Percentiles rank a stretch among this genome's conserved stretches.
phyloP scores from a whole-genome alignment of 2,113 vertebrate genomes.

The Nothoprocta pentlandii region DNA sequence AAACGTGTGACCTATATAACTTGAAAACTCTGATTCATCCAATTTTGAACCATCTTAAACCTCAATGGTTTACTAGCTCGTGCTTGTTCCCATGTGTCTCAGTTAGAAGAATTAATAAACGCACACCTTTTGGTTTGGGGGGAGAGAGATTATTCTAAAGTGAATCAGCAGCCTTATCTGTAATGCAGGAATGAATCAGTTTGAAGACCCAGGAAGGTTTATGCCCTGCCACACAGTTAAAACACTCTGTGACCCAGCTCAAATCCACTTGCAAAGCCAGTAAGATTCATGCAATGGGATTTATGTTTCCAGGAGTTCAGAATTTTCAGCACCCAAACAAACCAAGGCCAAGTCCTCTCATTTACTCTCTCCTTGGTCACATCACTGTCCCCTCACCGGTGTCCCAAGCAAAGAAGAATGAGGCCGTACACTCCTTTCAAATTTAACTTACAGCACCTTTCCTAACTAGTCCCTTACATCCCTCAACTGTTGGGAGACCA shows the following conservation, averaged over 20 bases:
- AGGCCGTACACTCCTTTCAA: neutral
- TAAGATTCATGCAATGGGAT: neutral
- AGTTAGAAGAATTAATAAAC: neutral
- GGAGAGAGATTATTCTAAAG: neutral
- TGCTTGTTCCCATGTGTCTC: neutral
- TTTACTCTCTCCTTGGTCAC: neutral
- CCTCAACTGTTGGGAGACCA: neutral
- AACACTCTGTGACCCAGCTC: neutral
- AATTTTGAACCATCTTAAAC: neutral
- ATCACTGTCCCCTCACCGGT: neutral
- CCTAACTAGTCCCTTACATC: neutral
- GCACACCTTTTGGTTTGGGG: neutral
- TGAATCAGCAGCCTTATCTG: neutral
- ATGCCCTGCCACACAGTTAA: neutral
- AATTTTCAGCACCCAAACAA: neutral
- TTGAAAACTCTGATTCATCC: constrained; percentile 20
- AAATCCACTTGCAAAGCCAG: neutral
- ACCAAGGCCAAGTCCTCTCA: neutral
- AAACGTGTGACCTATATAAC: neutral
- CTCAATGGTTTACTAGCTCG: neutral
- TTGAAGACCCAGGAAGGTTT: neutral
- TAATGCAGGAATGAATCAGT: neutral
- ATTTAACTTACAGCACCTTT: neutral
- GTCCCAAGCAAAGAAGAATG: neutral
- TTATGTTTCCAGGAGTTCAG: neutral